A percentile compares a stretch with the other conserved stretches of the same genome.
Conservation (phyloP, 2,888 invertebrate species). For the Eucera pruinosa region DNA sequence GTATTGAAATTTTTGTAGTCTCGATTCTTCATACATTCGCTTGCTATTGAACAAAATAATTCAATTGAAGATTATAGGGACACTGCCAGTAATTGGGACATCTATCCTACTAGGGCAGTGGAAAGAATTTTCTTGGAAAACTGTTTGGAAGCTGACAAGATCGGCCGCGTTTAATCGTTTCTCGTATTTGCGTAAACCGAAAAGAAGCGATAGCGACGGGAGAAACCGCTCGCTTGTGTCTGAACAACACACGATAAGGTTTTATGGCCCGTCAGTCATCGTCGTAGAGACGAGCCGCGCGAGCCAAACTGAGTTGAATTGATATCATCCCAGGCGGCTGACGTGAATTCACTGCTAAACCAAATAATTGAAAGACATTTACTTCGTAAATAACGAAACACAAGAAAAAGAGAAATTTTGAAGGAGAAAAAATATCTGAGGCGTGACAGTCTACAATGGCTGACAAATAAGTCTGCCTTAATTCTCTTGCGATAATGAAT, state of each 20-base stretch:
- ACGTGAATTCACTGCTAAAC: constrained; percentile 46
- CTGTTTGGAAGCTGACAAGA: constrained; percentile 60
- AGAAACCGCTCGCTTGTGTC: constrained; percentile 75
- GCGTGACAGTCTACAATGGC: background rate
- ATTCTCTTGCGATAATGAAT: constrained; percentile 22
- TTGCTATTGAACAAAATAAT: no score
- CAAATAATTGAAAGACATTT: constrained; percentile 20
- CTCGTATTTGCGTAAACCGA: constrained; percentile 78
- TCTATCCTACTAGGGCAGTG: background rate
- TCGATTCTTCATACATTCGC: no score
- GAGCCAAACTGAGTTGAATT: constrained; percentile 57
- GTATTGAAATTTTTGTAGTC: no score
- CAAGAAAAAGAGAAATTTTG: background rate
- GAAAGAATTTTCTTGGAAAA: constrained; percentile 39
- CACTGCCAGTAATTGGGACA: no score
- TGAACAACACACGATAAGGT: constrained; percentile 79
- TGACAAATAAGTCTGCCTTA: constrained; percentile 20
- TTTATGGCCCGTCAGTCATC: constrained; percentile 82
- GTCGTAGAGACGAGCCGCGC: constrained; percentile 61
- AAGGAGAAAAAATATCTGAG: background rate
- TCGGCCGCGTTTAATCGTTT: constrained; percentile 74
- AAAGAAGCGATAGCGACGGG: constrained; percentile 75
- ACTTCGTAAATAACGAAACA: constrained; percentile 12
- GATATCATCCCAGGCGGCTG: constrained; percentile 53
- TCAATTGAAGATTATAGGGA: no score